Evolutionary conservation across 2,888 invertebrate genomes (phyloP).

Genomic region (Lasioglossum marginatum): DNA sequence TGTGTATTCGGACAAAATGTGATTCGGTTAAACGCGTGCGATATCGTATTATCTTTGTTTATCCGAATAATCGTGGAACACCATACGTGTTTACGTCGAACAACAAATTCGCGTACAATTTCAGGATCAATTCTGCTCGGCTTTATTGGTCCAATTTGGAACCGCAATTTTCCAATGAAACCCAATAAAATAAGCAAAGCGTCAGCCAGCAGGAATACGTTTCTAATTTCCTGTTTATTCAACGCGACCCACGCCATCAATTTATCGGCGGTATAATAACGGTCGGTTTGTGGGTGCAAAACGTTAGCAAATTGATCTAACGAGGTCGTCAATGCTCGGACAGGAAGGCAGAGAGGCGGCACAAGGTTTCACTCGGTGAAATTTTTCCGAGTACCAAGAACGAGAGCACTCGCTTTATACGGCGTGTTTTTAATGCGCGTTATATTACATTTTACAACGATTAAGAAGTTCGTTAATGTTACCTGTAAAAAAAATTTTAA

Average conservation of each 20-base stretch:
- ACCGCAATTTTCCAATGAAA: conserved; percentile 46
- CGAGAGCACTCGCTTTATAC: conserved; percentile 19
- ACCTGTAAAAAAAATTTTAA: no score
- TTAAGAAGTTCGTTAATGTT: background rate
- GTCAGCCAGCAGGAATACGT: conserved; percentile 47
- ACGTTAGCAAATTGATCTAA: conserved; percentile 70
- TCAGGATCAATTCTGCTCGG: background rate
- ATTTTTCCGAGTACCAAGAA: conserved; percentile 59
- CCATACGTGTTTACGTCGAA: background rate
- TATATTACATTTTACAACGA: background rate
- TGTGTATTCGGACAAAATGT: no score
- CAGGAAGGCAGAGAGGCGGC: conserved; percentile 55
- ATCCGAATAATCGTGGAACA: background rate
- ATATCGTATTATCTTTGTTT: background rate
- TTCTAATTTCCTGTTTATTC: conserved; percentile 70
- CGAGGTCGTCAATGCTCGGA: conserved; percentile 67
- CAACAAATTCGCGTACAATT: background rate
- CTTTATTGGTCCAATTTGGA: conserved; percentile 23
- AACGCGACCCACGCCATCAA: conserved; percentile 55
- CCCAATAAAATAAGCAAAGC: conserved; percentile 17
- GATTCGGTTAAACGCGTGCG: background rate
- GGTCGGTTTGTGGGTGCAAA: conserved; percentile 66
- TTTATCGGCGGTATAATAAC: conserved; percentile 63
- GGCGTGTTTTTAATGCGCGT: background rate
- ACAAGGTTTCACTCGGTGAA: conserved; percentile 70